phyloP scores from a whole-genome alignment of 2,113 vertebrate species.

The Plestiodon gilberti region DNA sequence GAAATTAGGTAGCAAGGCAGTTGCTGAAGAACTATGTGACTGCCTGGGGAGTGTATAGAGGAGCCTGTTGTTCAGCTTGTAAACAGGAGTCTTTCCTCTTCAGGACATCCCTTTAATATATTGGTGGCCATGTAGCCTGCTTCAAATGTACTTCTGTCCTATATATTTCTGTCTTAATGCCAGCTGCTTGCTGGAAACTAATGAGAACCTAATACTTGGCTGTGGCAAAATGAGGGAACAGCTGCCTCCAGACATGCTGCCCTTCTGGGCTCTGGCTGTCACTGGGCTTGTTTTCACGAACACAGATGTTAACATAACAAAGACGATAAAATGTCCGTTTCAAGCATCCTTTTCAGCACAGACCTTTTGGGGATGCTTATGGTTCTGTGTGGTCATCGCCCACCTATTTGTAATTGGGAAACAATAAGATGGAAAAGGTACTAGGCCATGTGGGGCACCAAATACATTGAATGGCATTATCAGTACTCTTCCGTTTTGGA shows the following conservation, averaged over 20 bases:
- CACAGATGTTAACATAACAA: not conserved
- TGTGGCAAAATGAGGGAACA: conserved; percentile 1
- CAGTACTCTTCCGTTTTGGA: not conserved
- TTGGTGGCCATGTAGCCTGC: not conserved
- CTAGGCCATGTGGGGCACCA: not conserved
- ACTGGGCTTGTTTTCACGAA: not conserved
- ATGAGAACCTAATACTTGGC: not conserved
- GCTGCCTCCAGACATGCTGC: not conserved
- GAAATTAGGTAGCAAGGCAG: not conserved
- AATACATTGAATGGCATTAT: not conserved
- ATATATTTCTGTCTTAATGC: not conserved
- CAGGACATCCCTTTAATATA: not conserved
- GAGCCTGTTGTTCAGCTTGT: not conserved
- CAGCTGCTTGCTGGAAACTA: not conserved
- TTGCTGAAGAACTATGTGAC: not conserved
- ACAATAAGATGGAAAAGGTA: not conserved
- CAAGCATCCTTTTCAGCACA: not conserved
- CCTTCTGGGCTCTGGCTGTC: conserved; percentile 8
- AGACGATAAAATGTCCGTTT: not conserved
- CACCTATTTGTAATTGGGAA: not conserved
- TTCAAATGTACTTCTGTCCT: not conserved
- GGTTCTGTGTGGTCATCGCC: not conserved
- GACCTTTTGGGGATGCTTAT: not conserved
- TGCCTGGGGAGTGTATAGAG: not conserved
- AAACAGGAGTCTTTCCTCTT: not conserved